Evolutionary conservation across 2,797 vertebrate species (phyloP).

Genomic region (Sebastes miniatus): DNA sequence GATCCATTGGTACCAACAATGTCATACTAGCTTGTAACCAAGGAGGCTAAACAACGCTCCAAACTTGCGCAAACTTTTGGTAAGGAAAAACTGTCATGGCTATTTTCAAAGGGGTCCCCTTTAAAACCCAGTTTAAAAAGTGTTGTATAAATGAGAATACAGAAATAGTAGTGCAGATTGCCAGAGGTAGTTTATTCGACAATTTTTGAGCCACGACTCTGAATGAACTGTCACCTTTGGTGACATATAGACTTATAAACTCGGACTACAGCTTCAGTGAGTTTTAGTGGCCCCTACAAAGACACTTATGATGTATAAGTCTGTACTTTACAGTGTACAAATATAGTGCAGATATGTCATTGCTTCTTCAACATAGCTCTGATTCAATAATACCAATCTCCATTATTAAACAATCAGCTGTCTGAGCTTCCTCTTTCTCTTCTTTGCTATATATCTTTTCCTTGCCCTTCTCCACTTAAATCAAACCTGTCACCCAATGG

Average conservation of each 20-base stretch:
- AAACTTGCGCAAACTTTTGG: no score
- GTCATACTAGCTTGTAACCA: no score
- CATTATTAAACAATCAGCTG: not conserved
- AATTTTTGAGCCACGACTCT: not conserved
- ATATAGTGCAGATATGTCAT: not conserved
- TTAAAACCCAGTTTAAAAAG: not conserved
- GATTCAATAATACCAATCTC: not conserved
- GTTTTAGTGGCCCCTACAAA: not conserved
- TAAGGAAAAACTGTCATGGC: no score
- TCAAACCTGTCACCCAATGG: not conserved
- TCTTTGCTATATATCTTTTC: no score
- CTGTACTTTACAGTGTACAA: not conserved
- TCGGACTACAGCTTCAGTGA: not conserved
- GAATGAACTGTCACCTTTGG: not conserved
- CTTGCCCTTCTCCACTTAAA: not conserved
- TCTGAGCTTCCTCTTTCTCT: not conserved
- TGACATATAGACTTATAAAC: not conserved
- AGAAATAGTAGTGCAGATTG: not conserved
- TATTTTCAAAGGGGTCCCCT: no score
- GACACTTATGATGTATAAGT: not conserved
- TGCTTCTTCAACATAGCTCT: not conserved
- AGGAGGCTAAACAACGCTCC: no score
- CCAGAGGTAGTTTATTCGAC: not conserved
- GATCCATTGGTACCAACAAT: no score
- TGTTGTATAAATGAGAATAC: not conserved